Percentiles rank a stretch among this genome's conserved stretches.
phyloP scores from a whole-genome alignment of 2,797 vertebrate genomes.

The Bradypodion ventrale region DNA sequence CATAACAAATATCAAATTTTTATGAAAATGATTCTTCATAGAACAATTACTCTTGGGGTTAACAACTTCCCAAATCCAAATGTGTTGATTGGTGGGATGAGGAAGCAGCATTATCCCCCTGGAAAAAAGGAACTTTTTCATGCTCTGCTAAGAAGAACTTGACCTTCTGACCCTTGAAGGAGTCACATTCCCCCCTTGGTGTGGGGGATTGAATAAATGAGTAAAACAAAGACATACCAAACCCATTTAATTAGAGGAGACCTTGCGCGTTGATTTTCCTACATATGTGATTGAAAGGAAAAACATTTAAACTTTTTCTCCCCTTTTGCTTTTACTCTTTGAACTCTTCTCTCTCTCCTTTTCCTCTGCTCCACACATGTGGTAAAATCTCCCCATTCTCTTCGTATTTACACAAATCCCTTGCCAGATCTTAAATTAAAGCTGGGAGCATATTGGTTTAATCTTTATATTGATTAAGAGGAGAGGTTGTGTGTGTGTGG shows the following conservation, averaged over 20 bases:
- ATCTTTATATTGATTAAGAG: constrained; percentile 28
- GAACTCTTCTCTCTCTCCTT: neutral
- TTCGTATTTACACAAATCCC: neutral
- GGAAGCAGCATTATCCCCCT: too few relatives aligned
- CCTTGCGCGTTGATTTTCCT: neutral
- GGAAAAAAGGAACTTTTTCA: too few relatives aligned
- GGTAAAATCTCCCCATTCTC: neutral
- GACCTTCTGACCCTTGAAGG: too few relatives aligned
- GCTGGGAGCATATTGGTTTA: constrained; percentile 21
- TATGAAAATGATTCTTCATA: too few relatives aligned
- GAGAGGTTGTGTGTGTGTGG: neutral
- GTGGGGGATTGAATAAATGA: neutral
- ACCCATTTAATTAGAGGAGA: too few relatives aligned
- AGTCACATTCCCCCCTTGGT: too few relatives aligned
- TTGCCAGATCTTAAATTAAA: neutral
- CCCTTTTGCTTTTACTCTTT: neutral
- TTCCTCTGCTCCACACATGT: neutral
- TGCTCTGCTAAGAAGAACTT: too few relatives aligned
- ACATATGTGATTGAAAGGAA: neutral
- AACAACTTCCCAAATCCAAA: too few relatives aligned
- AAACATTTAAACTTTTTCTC: neutral
- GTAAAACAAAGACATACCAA: neutral
- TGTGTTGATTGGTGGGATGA: too few relatives aligned
- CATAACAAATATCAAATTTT: too few relatives aligned
- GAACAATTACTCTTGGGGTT: too few relatives aligned